Percentiles rank a stretch among this genome's conserved stretches.
phyloP scores from a whole-genome alignment of 1,140 invertebrate species.

The Lepidurus packardi region DNA sequence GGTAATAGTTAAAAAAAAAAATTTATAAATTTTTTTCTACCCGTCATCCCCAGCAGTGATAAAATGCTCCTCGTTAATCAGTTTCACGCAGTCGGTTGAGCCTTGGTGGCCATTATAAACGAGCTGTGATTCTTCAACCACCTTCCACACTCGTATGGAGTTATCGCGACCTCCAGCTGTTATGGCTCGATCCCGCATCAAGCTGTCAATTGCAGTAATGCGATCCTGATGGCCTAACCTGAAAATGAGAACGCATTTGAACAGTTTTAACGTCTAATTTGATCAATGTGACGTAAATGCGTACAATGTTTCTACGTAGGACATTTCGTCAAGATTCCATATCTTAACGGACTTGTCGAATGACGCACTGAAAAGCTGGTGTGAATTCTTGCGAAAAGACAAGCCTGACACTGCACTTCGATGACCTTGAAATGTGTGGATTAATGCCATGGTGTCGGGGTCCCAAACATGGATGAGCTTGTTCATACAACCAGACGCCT shows the following conservation, averaged over 20 bases:
- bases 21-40: no score
- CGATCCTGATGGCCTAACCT: slow-evolving; percentile 83
- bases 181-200: slow-evolving; percentile 75
- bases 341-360: slow-evolving; percentile 78
- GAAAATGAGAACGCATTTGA: no score
- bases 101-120: slow-evolving; percentile 78
- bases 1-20: no score
- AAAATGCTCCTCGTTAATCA: slow-evolving; percentile 89
- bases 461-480: slow-evolving; percentile 79
- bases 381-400: slow-evolving; percentile 77
- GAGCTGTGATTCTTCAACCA: slow-evolving; percentile 91
- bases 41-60: slow-evolving; percentile 85
- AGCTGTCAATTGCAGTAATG: slow-evolving; percentile 83
- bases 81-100: slow-evolving; percentile 77
- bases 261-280: no score
- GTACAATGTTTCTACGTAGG: slow-evolving; percentile 87
- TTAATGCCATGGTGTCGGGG: slow-evolving; percentile 62
- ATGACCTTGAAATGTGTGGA: slow-evolving; percentile 75
- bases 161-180: slow-evolving; percentile 82
- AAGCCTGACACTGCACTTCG: slow-evolving; percentile 68
- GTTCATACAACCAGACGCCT: slow-evolving; percentile 67
- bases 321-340: slow-evolving; percentile 92
- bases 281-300: slow-evolving; percentile 21
- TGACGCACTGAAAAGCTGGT: slow-evolving; percentile 75
- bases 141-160: slow-evolving; percentile 87